A percentile compares a stretch with the other conserved stretches of the same genome.
These are phyloP conservation scores for Drosophila gaucha DNA, from an alignment of 2,888 invertebrate species.

Conservation along the genomic window DNA sequence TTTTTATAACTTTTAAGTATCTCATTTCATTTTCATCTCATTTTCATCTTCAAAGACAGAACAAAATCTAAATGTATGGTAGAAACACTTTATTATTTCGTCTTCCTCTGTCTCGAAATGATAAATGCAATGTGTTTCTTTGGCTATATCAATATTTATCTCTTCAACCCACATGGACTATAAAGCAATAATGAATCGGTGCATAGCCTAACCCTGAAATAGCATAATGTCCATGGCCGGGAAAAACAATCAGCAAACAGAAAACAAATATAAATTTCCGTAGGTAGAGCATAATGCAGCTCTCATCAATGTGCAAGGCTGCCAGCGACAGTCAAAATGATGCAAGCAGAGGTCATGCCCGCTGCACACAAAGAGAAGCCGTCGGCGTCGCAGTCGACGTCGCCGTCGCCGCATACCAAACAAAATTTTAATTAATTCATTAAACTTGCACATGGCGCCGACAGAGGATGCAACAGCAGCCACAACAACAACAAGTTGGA, in stretches of 20 bases:
- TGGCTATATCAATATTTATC: not conserved
- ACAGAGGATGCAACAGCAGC: conserved; percentile 14
- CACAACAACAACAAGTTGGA: conserved; percentile 29
- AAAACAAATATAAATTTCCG: conserved; percentile 35
- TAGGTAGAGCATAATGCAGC: conserved; percentile 27
- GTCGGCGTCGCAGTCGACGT: conserved; percentile 22
- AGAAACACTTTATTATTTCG: not conserved
- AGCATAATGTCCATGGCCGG: conserved; percentile 21
- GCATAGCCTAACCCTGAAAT: conserved; percentile 40
- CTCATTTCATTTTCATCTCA: too few relatives aligned
- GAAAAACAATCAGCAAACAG: conserved; percentile 21
- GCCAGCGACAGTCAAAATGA: conserved; percentile 35
- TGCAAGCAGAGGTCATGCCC: conserved; percentile 68
- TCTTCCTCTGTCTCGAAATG: not conserved
- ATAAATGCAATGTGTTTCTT: not conserved
- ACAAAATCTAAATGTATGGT: not conserved
- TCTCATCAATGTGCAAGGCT: conserved; percentile 43
- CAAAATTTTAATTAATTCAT: conserved; percentile 74
- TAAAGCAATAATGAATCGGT: conserved; percentile 11
- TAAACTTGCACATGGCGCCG: conserved; percentile 67
- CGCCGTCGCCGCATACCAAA: conserved; percentile 29
- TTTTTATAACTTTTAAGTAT: too few relatives aligned
- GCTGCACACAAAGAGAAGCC: conserved; percentile 25
- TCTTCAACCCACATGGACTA: not conserved
- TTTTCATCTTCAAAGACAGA: not conserved